phyloP scores from a whole-genome alignment of 2,113 vertebrate genomes.

The Erythrocercus mccallii region DNA sequence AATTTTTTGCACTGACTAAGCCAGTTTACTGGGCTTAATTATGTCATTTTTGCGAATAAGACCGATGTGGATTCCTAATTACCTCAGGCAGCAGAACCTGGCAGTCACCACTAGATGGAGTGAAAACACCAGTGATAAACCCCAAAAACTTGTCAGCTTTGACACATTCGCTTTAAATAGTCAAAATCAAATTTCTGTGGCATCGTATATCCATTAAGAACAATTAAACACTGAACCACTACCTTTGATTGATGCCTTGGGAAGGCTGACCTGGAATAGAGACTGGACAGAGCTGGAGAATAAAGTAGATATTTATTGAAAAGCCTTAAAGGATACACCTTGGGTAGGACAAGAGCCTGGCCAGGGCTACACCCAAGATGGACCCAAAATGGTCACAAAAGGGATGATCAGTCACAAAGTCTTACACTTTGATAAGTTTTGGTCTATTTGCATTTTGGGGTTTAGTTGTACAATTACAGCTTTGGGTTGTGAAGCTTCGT shows the following conservation, averaged over 20 bases:
- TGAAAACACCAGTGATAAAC: background rate
- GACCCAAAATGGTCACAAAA: background rate
- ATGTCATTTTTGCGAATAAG: no score
- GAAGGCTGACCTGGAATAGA: background rate
- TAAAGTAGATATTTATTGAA: background rate
- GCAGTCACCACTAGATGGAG: constrained; percentile 62
- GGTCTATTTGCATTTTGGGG: background rate
- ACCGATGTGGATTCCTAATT: background rate
- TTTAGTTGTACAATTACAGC: background rate
- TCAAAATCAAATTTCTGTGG: background rate
- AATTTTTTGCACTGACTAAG: background rate
- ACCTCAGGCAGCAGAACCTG: background rate
- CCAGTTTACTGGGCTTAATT: background rate
- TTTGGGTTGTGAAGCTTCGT: background rate
- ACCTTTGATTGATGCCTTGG: background rate
- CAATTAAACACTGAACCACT: background rate
- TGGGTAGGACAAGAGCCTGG: background rate
- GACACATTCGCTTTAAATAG: background rate
- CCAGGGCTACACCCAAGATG: background rate
- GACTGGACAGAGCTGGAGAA: background rate
- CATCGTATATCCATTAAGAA: background rate
- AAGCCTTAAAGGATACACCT: background rate
- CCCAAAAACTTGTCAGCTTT: background rate
- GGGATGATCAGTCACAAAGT: no score
- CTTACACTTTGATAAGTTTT: background rate